Evolutionary conservation across 2,888 invertebrate species (phyloP).

Genomic region (Latheticus oryzae): DNA sequence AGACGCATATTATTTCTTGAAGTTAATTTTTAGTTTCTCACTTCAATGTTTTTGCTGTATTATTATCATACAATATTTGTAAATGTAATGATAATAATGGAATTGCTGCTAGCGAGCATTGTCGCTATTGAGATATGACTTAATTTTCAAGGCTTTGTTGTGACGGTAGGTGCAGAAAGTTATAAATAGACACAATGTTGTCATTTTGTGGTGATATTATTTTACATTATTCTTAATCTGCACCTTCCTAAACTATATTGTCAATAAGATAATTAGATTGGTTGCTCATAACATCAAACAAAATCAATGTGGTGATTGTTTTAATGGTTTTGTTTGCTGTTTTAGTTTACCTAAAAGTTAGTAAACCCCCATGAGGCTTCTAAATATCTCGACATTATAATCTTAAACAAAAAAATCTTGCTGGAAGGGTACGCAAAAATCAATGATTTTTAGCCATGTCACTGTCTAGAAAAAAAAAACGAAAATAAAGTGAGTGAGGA

Average conservation of each 20-base stretch:
- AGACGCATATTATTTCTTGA: background rate
- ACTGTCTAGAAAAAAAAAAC: constrained; percentile 37
- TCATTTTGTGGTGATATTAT: too few relatives aligned
- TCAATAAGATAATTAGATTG: constrained; percentile 38
- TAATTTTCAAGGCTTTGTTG: constrained; percentile 50
- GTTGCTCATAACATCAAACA: constrained; percentile 21
- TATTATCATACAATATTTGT: constrained; percentile 49
- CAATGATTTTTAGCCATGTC: constrained; percentile 50
- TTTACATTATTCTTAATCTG: too few relatives aligned
- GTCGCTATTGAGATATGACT: constrained; percentile 38
- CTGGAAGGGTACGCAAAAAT: constrained; percentile 64
- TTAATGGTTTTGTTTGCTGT: constrained; percentile 30
- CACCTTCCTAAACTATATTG: constrained; percentile 32
- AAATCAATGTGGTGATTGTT: constrained; percentile 5
- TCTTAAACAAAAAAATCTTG: constrained; percentile 55
- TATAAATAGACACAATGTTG: too few relatives aligned
- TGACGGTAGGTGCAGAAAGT: constrained; percentile 54
- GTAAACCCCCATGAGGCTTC: constrained; percentile 59
- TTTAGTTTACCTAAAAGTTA: constrained; percentile 48
- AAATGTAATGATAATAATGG: constrained; percentile 46
- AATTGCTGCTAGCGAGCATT: constrained; percentile 44
- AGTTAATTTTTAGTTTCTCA: constrained; percentile 12
- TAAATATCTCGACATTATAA: constrained; percentile 55
- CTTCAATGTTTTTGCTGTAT: constrained; percentile 46
- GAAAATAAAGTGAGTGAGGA: constrained; percentile 35